Conservation (phyloP, 1,140 invertebrate species). For the Penaeus vannamei region DNA sequence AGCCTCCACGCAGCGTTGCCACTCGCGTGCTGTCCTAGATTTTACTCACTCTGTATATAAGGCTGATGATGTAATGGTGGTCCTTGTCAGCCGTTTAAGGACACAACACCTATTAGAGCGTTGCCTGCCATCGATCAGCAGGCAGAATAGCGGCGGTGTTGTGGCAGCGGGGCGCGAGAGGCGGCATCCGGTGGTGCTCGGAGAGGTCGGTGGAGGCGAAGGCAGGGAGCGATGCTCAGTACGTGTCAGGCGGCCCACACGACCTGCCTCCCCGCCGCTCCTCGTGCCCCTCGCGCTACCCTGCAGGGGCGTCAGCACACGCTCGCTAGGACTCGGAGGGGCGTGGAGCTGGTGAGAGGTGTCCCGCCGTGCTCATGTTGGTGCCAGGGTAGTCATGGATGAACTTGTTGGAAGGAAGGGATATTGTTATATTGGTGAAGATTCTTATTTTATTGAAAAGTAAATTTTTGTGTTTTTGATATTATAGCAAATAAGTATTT, state of each 20-base stretch:
- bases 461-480: conserved; percentile 49
- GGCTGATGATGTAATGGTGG: no score
- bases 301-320: conserved; percentile 35
- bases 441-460: conserved; percentile 28
- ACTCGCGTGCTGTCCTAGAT: neutral
- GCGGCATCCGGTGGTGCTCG: conserved; percentile 37
- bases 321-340: neutral
- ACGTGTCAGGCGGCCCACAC: conserved; percentile 49
- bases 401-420: conserved; percentile 19
- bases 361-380: conserved; percentile 3
- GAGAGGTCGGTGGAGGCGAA: conserved; percentile 43
- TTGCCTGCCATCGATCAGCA: neutral
- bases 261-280: conserved; percentile 59
- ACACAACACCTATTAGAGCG: neutral
- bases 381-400: conserved; percentile 56
- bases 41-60: no score
- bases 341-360: neutral
- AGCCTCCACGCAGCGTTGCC: conserved; percentile 53
- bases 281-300: conserved; percentile 44
- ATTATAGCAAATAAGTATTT: conserved; percentile 19
- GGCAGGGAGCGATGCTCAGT: conserved; percentile 44
- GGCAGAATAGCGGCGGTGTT: neutral
- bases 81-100: no score
- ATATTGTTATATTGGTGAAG: neutral
- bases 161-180: neutral